Evolutionary conservation across 2,888 invertebrate species (phyloP), one percentile per base, ranked within the genome.

Genomic region (Pachycephus smyrnensis): DNA sequence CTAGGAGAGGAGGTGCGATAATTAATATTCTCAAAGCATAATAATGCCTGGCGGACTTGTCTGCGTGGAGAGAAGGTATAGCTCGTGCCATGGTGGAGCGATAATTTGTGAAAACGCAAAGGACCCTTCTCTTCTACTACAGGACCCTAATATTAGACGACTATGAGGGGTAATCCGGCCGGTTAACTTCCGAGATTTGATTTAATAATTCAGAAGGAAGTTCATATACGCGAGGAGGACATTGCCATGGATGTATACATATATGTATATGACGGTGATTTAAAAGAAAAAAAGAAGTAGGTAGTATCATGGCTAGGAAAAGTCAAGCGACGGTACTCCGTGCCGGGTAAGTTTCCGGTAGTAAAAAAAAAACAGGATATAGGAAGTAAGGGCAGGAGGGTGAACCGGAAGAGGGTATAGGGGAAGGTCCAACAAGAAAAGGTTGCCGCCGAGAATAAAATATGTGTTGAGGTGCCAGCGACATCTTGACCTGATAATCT

Each of bases 401-500:
- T 55, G 23, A 55, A 23, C 23, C 40, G 40, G 40, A 55, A 55
- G 40, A 15, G 40, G 23, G 23, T 55, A 55, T 35, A 35, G 35
- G 40, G 40, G 40, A 55, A 15, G 23, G 30, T 3, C 36, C 23
- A 12, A 73, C 36, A 73, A 78, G 75, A 78, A 78, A 76, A 71
- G 32, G 75, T 78, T 40, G 33, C 73, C 75, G 37, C 6, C 73
- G 73, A 75, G 75, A 78, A 76, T 78, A 78, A 78, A 73, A 73
- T 73, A 78, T 73, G 73, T 76, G 76, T 55, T 73, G 78, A 73
- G 73, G 71, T 71, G 75, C 37, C 40, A 75, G 75, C 77, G 77
- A 77, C 77, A 75, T 77, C 77, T 74, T 77, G 77, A 77, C 77
- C 77, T 71, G 75, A 77, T 77, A 77, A 75, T 77, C 77, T 76